Evolutionary conservation across 2,888 invertebrate species (phyloP).

Genomic region (Hydraecia micacea): DNA sequence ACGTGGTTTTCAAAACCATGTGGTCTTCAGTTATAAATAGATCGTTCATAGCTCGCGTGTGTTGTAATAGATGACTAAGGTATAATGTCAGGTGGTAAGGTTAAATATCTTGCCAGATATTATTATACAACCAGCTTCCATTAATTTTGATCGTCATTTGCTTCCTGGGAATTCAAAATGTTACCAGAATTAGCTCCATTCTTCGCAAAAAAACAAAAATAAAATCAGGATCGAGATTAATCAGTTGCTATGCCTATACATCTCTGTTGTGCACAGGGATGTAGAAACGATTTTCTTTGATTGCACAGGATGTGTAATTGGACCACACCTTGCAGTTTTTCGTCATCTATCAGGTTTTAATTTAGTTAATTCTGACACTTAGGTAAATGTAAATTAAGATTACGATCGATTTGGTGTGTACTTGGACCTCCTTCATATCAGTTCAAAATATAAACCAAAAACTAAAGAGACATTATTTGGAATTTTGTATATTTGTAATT

Average conservation of each 20-base stretch:
- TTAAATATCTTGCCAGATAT: conserved; percentile 6
- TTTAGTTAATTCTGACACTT: background rate
- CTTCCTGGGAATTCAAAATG: background rate
- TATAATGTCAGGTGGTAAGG: conserved; percentile 21
- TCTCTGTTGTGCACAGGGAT: background rate
- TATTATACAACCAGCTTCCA: background rate
- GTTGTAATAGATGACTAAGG: conserved; percentile 39
- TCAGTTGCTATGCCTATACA: background rate
- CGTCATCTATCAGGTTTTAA: background rate
- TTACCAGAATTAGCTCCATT: background rate
- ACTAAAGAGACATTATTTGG: background rate
- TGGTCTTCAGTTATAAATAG: conserved; percentile 31
- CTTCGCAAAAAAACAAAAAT: background rate
- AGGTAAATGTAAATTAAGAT: too few species aligned
- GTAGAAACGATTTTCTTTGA: background rate
- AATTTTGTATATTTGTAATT: background rate
- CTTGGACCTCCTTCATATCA: background rate
- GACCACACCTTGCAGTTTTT: background rate
- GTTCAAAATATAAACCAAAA: background rate
- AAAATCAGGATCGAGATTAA: background rate
- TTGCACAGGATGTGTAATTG: background rate
- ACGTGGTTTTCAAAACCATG: conserved; percentile 45
- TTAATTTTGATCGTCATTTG: background rate
- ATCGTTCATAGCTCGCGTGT: conserved; percentile 3
- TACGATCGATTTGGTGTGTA: too few species aligned